These are phyloP conservation scores for Pterocles orientalis DNA, from an alignment of 2,113 vertebrate species.

Conservation along the genomic window DNA sequence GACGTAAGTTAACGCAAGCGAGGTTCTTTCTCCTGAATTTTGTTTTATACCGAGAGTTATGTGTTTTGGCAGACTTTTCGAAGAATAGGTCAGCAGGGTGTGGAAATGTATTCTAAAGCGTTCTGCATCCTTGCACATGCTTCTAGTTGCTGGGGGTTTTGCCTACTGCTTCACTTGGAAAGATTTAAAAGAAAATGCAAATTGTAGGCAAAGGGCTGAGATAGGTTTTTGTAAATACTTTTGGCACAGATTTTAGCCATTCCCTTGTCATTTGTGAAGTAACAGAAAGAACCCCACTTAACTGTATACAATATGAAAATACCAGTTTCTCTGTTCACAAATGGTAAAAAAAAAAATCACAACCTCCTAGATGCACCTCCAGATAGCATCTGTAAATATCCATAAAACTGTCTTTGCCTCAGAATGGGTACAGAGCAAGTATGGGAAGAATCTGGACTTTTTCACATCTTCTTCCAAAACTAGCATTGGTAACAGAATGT, in stretches of 20 bases:
- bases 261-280: not conserved
- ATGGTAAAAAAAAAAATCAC: not conserved
- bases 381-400: not conserved
- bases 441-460: not conserved
- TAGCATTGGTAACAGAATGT: not conserved
- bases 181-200: slow-evolving; percentile 53
- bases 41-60: not conserved
- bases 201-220: not conserved
- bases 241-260: not conserved
- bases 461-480: slow-evolving; percentile 34
- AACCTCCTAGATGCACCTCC: not conserved
- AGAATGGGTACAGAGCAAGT: not conserved
- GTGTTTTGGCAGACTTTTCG: slow-evolving; percentile 33
- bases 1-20: not conserved
- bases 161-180: slow-evolving; percentile 41
- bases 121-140: slow-evolving; percentile 64
- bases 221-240: not conserved
- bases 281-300: not conserved
- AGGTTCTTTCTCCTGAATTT: slow-evolving; percentile 30
- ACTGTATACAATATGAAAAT: not conserved
- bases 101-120: slow-evolving; percentile 58
- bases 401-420: slow-evolving; percentile 4
- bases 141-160: slow-evolving; percentile 22
- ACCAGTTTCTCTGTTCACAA: not conserved
- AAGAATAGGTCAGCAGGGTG: slow-evolving; percentile 67